Evolutionary conservation across 1,140 invertebrate species (phyloP).

Genomic region (Cotesia vestalis): DNA sequence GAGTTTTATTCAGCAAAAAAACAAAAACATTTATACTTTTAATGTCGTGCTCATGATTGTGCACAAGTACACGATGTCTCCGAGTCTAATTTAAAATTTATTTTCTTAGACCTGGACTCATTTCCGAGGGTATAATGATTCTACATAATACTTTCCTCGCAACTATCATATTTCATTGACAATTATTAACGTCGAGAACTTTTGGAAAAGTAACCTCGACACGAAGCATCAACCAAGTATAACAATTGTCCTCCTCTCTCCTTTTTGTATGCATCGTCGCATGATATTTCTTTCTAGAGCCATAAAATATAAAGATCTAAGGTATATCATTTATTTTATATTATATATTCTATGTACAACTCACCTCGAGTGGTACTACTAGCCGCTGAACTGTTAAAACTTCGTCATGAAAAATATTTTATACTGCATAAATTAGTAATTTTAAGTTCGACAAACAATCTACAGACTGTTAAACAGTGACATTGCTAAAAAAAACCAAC

Average conservation of each 20-base stretch:
- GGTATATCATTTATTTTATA: constrained; percentile 26
- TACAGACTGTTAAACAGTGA: neutral
- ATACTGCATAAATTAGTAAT: constrained; percentile 11
- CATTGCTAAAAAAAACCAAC: neutral
- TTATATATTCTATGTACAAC: constrained; percentile 12
- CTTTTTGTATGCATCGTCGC: constrained; percentile 45
- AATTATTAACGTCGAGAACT: constrained; percentile 42
- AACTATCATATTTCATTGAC: constrained; percentile 44
- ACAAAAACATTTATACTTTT: neutral
- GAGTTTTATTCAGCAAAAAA: neutral
- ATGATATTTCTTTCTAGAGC: constrained; percentile 16
- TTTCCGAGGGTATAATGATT: constrained; percentile 36
- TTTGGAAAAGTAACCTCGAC: constrained; percentile 42
- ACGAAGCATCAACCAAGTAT: constrained; percentile 30
- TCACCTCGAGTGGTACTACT: constrained; percentile 55
- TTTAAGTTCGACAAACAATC: constrained; percentile 6
- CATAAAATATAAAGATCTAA: constrained; percentile 8
- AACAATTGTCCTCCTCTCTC: constrained; percentile 11
- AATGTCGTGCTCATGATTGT: constrained; percentile 14
- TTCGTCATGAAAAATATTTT: constrained; percentile 41
- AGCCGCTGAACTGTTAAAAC: constrained; percentile 55
- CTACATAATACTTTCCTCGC: constrained; percentile 21
- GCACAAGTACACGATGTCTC: constrained; percentile 21
- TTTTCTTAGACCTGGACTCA: constrained; percentile 6
- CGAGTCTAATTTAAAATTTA: constrained; percentile 28